phyloP scores from a whole-genome alignment of 1,140 invertebrate genomes.

The Rhynchophorus ferrugineus region DNA sequence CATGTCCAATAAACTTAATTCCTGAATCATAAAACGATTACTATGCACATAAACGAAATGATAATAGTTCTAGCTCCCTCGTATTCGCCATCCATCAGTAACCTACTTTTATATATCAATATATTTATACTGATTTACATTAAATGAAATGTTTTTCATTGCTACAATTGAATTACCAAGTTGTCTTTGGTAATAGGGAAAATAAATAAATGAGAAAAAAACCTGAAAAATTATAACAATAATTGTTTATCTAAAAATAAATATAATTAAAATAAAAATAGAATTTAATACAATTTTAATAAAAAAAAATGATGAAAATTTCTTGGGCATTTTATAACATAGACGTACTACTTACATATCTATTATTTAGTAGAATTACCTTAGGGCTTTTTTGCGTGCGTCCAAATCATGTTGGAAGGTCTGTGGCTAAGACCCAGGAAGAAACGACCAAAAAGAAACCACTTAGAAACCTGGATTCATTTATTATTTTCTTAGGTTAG shows the following conservation, averaged over 20 bases:
- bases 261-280: neutral
- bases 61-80: neutral
- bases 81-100: neutral
- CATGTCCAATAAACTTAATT: too few relatives aligned
- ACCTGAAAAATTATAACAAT: conserved; percentile 6
- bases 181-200: conserved; percentile 3
- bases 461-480: neutral
- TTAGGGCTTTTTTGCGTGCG: conserved; percentile 2
- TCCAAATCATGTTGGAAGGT: neutral
- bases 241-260: conserved; percentile 4
- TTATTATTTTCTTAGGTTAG: neutral
- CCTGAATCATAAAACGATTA: too few relatives aligned
- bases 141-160: neutral
- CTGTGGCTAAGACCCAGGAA: neutral
- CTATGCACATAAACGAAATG: too few relatives aligned
- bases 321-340: conserved; percentile 6
- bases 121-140: conserved; percentile 7
- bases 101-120: conserved; percentile 7
- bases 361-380: conserved; percentile 2
- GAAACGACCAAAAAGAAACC: neutral
- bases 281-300: conserved; percentile 8
- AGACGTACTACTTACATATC: conserved; percentile 1
- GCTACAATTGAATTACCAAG: conserved; percentile 2
- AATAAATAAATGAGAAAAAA: conserved; percentile 3
- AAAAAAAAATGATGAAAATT: neutral